These are phyloP conservation scores for Xylocampa areola DNA, from an alignment of 2,888 invertebrate species.

Conservation along the genomic window DNA sequence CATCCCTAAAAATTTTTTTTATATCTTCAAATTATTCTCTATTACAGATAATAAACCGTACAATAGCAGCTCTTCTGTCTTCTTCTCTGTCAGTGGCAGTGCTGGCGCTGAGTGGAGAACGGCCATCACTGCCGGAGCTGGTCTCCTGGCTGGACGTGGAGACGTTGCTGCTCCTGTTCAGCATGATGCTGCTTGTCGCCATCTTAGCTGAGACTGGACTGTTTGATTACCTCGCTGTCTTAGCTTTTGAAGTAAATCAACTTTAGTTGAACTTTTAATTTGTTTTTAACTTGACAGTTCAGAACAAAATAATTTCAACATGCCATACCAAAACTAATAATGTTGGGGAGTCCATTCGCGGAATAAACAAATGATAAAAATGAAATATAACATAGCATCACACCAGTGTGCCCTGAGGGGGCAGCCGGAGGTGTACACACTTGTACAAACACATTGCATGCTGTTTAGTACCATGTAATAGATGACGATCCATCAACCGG, in stretches of 20 bases:
- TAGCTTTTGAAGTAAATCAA: slow-evolving; percentile 91
- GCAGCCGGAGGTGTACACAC: too few species aligned
- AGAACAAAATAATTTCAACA: too few species aligned
- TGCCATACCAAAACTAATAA: too few species aligned
- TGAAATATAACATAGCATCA: too few species aligned
- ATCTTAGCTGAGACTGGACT: slow-evolving; percentile 95
- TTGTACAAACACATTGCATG: too few species aligned
- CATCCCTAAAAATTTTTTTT: too few species aligned
- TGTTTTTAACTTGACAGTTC: background rate
- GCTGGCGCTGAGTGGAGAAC: slow-evolving; percentile 92
- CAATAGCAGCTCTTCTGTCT: slow-evolving; percentile 94
- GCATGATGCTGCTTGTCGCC: slow-evolving; percentile 96
- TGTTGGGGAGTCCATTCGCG: too few species aligned
- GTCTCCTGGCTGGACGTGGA: slow-evolving; percentile 95
- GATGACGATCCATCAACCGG: too few species aligned
- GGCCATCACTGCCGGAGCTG: slow-evolving; percentile 93
- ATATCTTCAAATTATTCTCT: too few species aligned
- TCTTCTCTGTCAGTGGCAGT: slow-evolving; percentile 93
- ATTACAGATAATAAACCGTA: slow-evolving; percentile 94
- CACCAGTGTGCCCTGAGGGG: too few species aligned
- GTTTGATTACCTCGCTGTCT: slow-evolving; percentile 94
- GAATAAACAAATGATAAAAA: too few species aligned
- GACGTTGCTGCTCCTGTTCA: slow-evolving; percentile 93
- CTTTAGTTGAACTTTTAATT: background rate
- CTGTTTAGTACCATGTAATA: too few species aligned